These are phyloP conservation scores for Abscondita cerata DNA, from an alignment of 2,888 invertebrate species.

Conservation along the genomic window DNA sequence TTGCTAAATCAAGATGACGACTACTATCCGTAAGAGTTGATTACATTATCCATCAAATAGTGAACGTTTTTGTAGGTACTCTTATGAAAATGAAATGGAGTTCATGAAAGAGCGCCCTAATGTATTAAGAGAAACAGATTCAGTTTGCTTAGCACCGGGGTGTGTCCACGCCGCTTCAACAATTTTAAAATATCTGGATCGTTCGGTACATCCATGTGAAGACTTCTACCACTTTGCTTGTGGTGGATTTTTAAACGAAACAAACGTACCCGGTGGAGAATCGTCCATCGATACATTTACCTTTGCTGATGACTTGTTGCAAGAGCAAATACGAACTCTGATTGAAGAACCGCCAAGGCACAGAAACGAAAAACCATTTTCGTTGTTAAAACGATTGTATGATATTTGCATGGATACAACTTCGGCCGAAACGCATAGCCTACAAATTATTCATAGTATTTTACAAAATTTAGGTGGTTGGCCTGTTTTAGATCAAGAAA, in stretches of 20 bases:
- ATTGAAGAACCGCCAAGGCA: slow-evolving; percentile 68
- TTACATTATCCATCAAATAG: background rate
- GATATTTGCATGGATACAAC: slow-evolving; percentile 22
- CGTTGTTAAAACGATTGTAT: slow-evolving; percentile 82
- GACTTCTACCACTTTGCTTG: slow-evolving; percentile 84
- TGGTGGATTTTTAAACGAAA: slow-evolving; percentile 69
- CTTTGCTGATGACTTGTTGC: slow-evolving; percentile 74
- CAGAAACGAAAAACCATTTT: slow-evolving; percentile 74
- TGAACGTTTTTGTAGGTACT: background rate
- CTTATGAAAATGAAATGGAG: slow-evolving; percentile 14
- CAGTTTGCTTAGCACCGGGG: slow-evolving; percentile 74
- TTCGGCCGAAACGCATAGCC: slow-evolving; percentile 62
- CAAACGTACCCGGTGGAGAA: slow-evolving; percentile 81
- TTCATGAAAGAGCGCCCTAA: slow-evolving; percentile 11
- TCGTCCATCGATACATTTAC: slow-evolving; percentile 79
- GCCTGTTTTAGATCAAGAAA: slow-evolving; percentile 79
- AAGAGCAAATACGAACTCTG: slow-evolving; percentile 73
- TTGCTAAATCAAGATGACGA: slow-evolving; percentile 48
- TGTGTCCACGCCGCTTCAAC: slow-evolving; percentile 83
- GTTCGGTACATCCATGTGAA: slow-evolving; percentile 75
- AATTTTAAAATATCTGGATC: slow-evolving; percentile 66
- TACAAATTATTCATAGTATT: slow-evolving; percentile 61
- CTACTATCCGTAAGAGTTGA: slow-evolving; percentile 17
- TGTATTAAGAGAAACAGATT: slow-evolving; percentile 6
- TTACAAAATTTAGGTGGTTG: slow-evolving; percentile 78